Evolutionary conservation across 2,113 vertebrate genomes (phyloP).

Genomic region (Sinocyclocheilus anshuiensis): DNA sequence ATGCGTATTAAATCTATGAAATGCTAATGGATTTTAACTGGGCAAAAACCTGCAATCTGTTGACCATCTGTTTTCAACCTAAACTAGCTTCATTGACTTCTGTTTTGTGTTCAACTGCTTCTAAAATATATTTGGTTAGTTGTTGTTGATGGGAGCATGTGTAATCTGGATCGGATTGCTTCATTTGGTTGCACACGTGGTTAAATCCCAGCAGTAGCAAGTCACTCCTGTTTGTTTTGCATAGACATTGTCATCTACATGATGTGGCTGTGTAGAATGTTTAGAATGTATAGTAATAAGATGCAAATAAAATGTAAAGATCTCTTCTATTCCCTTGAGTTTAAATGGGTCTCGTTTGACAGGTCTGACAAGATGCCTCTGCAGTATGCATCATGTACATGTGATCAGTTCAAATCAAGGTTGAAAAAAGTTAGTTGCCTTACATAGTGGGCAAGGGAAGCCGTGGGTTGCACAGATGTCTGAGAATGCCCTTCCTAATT

Average conservation of each 20-base stretch:
- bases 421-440: neutral
- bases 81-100: neutral
- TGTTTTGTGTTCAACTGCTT: neutral
- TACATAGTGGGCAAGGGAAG: constrained; percentile 20
- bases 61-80: constrained; percentile 1
- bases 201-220: neutral
- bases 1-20: neutral
- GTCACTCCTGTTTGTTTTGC: neutral
- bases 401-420: neutral
- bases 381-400: neutral
- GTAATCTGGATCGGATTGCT: neutral
- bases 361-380: neutral
- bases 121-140: neutral
- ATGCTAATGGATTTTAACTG: neutral
- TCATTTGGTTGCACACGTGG: constrained; percentile 12
- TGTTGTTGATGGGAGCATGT: neutral
- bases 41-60: neutral
- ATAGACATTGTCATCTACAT: neutral
- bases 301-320: neutral
- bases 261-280: neutral
- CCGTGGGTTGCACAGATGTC: constrained; percentile 64
- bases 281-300: neutral
- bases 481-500: constrained; percentile 53
- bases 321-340: neutral
- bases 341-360: neutral